These are phyloP conservation scores for Cheirogaleus major DNA, from an alignment of 2,797 vertebrate genomes.

Conservation along the genomic window DNA sequence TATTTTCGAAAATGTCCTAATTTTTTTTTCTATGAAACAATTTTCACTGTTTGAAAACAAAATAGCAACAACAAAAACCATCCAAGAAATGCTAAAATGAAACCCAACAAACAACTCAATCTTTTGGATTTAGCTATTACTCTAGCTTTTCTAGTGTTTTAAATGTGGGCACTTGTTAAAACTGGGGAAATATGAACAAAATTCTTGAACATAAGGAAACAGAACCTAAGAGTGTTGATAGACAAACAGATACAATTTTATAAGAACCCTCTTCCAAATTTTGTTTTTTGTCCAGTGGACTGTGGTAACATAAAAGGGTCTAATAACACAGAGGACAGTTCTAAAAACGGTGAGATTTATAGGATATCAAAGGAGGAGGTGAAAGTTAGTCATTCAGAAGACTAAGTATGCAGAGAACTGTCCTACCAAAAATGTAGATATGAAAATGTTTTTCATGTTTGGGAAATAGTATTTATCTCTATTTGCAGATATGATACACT, in stretches of 20 bases:
- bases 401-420: neutral
- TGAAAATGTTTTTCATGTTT: neutral
- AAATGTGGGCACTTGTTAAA: neutral
- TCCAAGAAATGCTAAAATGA: neutral
- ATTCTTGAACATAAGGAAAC: neutral
- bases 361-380: neutral
- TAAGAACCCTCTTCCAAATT: neutral
- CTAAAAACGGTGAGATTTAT: neutral
- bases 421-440: neutral
- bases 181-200: neutral
- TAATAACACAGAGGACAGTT: neutral
- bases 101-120: neutral
- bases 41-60: slow-evolving; percentile 22
- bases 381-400: slow-evolving; percentile 7
- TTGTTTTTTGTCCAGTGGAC: neutral
- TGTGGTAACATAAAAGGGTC: neutral
- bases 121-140: neutral
- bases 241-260: neutral
- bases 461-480: neutral
- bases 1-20: neutral
- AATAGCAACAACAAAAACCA: neutral
- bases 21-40: neutral
- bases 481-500: neutral
- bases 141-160: neutral
- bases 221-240: neutral